Evolutionary conservation across 2,113 vertebrate species (phyloP).

Genomic region (Pipra filicauda): DNA sequence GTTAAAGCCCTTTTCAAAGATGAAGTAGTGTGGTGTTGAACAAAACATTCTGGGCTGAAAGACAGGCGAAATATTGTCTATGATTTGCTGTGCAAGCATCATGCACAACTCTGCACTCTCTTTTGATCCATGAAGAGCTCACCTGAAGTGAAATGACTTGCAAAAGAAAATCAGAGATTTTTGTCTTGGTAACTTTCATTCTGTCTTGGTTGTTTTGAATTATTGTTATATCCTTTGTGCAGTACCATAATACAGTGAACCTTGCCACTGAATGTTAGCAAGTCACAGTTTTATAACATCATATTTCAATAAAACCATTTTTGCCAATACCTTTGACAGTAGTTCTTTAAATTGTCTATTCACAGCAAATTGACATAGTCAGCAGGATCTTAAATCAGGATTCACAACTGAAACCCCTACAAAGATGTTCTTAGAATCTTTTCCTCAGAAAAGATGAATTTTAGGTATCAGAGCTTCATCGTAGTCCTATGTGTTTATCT

Average conservation of each 20-base stretch:
- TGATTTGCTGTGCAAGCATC: background rate
- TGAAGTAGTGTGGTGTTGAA: background rate
- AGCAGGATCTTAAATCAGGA: background rate
- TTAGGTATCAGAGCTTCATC: background rate
- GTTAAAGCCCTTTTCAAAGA: background rate
- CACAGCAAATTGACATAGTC: background rate
- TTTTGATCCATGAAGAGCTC: background rate
- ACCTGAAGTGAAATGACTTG: background rate
- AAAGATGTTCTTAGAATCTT: background rate
- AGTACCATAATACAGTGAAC: background rate
- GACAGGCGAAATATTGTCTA: background rate
- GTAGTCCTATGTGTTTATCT: background rate
- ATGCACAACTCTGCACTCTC: background rate
- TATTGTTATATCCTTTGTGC: background rate
- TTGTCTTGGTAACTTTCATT: background rate
- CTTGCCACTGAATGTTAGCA: background rate
- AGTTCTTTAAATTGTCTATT: background rate
- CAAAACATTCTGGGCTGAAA: background rate
- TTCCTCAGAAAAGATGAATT: fast-evolving
- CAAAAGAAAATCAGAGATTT: background rate
- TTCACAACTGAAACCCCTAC: background rate
- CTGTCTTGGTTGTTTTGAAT: background rate
- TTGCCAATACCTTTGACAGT: background rate
- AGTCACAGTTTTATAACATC: background rate
- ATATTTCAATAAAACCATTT: background rate